Evolutionary conservation across 2,888 invertebrate genomes (phyloP).

Genomic region (Macrophya annulata): DNA sequence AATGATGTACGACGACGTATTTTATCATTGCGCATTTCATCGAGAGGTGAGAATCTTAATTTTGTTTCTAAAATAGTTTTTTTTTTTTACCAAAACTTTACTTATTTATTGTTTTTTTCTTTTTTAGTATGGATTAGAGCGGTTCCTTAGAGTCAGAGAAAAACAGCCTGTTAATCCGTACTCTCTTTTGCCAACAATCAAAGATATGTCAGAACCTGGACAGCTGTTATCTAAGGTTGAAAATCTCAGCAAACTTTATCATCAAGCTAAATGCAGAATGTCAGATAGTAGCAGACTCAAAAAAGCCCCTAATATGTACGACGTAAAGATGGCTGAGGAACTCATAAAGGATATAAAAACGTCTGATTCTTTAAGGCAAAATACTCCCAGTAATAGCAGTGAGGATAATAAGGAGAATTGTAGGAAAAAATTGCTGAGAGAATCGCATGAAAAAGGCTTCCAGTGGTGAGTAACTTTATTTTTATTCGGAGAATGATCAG

Average conservation of each 20-base stretch:
- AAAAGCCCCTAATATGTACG: constrained; percentile 56
- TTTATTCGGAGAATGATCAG: neutral
- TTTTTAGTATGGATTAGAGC: constrained; percentile 72
- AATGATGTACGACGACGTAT: constrained; percentile 71
- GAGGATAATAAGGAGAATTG: constrained; percentile 42
- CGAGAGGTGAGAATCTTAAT: constrained; percentile 67
- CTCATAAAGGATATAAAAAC: constrained; percentile 13
- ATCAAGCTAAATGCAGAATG: constrained; percentile 59
- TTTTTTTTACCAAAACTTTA: neutral
- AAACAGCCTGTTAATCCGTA: constrained; percentile 64
- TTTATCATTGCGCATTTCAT: constrained; percentile 68
- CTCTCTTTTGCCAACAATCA: constrained; percentile 66
- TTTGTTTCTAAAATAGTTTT: neutral
- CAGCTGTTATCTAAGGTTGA: constrained; percentile 66
- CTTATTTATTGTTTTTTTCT: constrained; percentile 50
- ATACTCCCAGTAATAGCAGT: neutral
- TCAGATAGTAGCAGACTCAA: constrained; percentile 49
- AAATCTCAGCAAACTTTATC: constrained; percentile 67
- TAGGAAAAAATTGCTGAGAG: constrained; percentile 32
- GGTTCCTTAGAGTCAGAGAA: constrained; percentile 63
- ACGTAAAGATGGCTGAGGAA: neutral
- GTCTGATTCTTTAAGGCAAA: constrained; percentile 5
- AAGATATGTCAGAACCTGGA: constrained; percentile 64
- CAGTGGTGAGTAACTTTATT: constrained; percentile 24
- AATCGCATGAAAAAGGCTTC: constrained; percentile 24